Evolutionary conservation across 2,888 invertebrate genomes (phyloP).

Genomic region (Pandemis cinnamomeana): DNA sequence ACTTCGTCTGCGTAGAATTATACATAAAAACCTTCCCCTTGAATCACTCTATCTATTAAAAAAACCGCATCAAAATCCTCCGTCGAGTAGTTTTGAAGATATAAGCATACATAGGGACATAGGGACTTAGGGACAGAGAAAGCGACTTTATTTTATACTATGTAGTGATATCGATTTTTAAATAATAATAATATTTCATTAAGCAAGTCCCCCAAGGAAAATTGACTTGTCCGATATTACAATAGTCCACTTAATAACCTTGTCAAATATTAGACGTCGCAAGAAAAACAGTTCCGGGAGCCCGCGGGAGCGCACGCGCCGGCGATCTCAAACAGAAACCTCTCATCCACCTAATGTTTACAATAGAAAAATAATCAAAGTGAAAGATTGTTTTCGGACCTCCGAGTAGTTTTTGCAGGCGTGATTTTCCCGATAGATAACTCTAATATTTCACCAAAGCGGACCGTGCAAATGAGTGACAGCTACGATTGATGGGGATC

Average conservation of each 20-base stretch:
- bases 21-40: too few species aligned
- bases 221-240: slow-evolving; percentile 10
- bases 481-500: slow-evolving; percentile 75
- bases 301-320: slow-evolving; percentile 62
- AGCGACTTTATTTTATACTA: too few species aligned
- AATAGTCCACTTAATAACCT: slow-evolving; percentile 26
- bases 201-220: neutral
- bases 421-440: slow-evolving; percentile 77
- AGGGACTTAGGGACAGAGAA: too few species aligned
- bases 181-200: too few species aligned
- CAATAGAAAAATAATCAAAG: slow-evolving; percentile 81
- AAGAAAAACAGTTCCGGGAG: slow-evolving; percentile 40
- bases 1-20: too few species aligned
- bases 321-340: slow-evolving; percentile 60
- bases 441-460: slow-evolving; percentile 77
- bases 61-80: too few species aligned
- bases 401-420: slow-evolving; percentile 75
- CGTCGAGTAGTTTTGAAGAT: too few species aligned
- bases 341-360: slow-evolving; percentile 75
- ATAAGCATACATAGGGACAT: too few species aligned
- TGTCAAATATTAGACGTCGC: slow-evolving; percentile 29
- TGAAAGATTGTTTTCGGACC: slow-evolving; percentile 76
- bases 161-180: too few species aligned
- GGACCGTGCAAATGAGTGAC: slow-evolving; percentile 80
- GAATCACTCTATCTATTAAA: too few species aligned